Percentiles rank a stretch among this genome's conserved stretches.
These are phyloP conservation scores for Loris lydekkerianus DNA, from an alignment of 2,797 vertebrate genomes.

Conservation along the genomic window DNA sequence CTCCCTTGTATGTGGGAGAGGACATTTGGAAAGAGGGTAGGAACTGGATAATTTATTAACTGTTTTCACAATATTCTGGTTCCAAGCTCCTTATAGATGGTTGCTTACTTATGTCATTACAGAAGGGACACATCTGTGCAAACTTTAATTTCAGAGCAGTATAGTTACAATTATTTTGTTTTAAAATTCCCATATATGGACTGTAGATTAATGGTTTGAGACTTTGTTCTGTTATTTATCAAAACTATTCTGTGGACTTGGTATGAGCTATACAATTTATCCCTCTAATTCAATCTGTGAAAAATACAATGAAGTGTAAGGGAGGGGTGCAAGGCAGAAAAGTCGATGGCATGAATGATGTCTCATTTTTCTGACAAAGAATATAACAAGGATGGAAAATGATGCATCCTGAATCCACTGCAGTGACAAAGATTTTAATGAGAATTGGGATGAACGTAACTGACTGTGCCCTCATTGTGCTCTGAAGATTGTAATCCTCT, in stretches of 20 bases:
- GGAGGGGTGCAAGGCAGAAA: conserved; percentile 55
- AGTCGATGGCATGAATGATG: conserved; percentile 75
- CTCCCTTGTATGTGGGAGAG: not conserved
- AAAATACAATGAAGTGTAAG: conserved; percentile 49
- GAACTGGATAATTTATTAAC: conserved; percentile 30
- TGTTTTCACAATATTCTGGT: conserved; percentile 5
- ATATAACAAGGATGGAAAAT: conserved; percentile 73
- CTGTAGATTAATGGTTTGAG: not conserved
- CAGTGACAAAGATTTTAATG: conserved; percentile 66
- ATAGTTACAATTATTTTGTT: conserved; percentile 62
- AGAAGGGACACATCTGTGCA: conserved; percentile 14
- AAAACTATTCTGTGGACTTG: conserved; percentile 56
- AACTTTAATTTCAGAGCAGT: conserved; percentile 61
- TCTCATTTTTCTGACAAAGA: conserved; percentile 75
- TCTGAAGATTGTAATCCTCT: conserved; percentile 52
- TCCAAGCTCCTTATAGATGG: conserved; percentile 42
- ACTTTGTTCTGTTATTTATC: conserved; percentile 16
- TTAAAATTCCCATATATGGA: conserved; percentile 22
- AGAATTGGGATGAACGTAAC: conserved; percentile 16
- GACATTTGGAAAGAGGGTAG: not conserved
- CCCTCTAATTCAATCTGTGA: conserved; percentile 67
- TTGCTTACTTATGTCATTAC: conserved; percentile 52
- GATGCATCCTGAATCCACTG: conserved; percentile 20
- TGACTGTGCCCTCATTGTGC: conserved; percentile 72
- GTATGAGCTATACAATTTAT: conserved; percentile 66